These are phyloP conservation scores for Corythaixoides concolor DNA, from an alignment of 2,113 vertebrate species.

Conservation along the genomic window DNA sequence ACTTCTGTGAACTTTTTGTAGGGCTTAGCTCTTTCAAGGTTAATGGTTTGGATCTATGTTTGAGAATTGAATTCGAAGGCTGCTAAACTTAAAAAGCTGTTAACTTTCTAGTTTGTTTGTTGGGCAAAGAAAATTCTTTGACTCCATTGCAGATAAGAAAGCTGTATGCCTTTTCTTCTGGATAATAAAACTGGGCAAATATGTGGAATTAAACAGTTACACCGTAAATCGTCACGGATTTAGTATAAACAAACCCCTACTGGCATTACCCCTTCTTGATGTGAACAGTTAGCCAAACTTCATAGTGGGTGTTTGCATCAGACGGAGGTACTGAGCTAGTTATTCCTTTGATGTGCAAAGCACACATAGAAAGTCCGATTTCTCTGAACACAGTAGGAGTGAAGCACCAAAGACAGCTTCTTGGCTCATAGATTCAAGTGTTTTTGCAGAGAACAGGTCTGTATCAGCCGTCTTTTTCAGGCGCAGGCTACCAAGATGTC, in stretches of 20 bases:
- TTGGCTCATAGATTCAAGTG: slow-evolving; percentile 17
- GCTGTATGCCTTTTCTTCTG: slow-evolving; percentile 5
- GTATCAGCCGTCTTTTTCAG: not conserved
- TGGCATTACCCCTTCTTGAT: not conserved
- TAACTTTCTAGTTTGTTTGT: not conserved
- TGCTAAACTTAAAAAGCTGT: slow-evolving; percentile 15
- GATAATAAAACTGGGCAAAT: slow-evolving; percentile 1
- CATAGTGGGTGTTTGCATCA: slow-evolving; percentile 54
- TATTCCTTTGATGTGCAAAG: slow-evolving; percentile 52
- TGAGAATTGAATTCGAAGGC: not conserved
- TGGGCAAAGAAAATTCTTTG: slow-evolving; percentile 10
- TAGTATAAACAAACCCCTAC: slow-evolving; percentile 13
- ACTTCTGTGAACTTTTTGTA: slow-evolving; percentile 34
- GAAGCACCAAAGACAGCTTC: slow-evolving; percentile 56
- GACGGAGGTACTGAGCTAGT: slow-evolving; percentile 19
- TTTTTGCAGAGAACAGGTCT: slow-evolving; percentile 33
- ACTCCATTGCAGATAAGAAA: not conserved
- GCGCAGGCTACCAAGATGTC: not conserved
- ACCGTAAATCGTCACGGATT: not conserved
- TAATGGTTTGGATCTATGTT: slow-evolving; percentile 19
- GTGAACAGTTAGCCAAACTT: not conserved
- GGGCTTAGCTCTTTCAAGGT: slow-evolving; percentile 33
- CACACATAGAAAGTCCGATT: slow-evolving; percentile 9
- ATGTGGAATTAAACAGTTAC: not conserved
- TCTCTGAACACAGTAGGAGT: slow-evolving; percentile 56